Conservation (phyloP, 2,888 invertebrate genomes). For the Hirtodrosophila trivittata region DNA sequence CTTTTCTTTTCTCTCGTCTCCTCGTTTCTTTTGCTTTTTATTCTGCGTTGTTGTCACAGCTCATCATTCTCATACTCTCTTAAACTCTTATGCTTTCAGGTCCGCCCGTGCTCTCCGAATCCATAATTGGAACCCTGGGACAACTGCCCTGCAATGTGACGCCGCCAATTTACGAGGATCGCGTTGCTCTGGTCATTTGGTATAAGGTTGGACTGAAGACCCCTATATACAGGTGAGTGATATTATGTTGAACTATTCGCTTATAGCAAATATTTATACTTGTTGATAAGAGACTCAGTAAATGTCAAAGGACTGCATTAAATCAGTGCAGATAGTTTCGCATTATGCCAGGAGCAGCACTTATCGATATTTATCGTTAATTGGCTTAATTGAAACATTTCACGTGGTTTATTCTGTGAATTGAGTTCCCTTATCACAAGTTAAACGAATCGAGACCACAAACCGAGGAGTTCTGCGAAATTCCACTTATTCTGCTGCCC, state of each 20-base stretch:
- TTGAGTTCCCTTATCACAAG: conserved; percentile 13
- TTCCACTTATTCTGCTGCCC: conserved; percentile 9
- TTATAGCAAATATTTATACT: too few species aligned
- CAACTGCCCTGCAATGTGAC: conserved; percentile 84
- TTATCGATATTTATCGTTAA: not conserved
- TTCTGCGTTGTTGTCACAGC: conserved; percentile 40
- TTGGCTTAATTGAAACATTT: not conserved
- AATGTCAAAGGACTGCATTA: too few species aligned
- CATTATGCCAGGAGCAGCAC: not conserved
- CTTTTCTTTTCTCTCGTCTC: conserved; percentile 1
- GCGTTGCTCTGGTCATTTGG: conserved; percentile 84
- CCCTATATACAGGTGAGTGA: conserved; percentile 84
- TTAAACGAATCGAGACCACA: conserved; percentile 6
- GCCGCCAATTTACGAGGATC: conserved; percentile 83
- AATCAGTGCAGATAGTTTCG: too few species aligned
- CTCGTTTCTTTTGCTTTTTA: conserved; percentile 7
- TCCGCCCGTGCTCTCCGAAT: conserved; percentile 83
- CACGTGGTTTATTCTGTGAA: not conserved
- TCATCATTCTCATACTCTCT: conserved; percentile 42
- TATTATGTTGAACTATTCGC: too few species aligned
- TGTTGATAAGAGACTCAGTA: not conserved
- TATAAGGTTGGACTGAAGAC: conserved; percentile 84
- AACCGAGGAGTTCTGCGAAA: conserved; percentile 7
- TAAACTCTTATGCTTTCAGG: conserved; percentile 72
- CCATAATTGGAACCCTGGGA: conserved; percentile 83